Percentiles rank a stretch among this genome's conserved stretches.
phyloP scores from a whole-genome alignment of 2,888 invertebrate genomes.

The Calameuta idolon region DNA sequence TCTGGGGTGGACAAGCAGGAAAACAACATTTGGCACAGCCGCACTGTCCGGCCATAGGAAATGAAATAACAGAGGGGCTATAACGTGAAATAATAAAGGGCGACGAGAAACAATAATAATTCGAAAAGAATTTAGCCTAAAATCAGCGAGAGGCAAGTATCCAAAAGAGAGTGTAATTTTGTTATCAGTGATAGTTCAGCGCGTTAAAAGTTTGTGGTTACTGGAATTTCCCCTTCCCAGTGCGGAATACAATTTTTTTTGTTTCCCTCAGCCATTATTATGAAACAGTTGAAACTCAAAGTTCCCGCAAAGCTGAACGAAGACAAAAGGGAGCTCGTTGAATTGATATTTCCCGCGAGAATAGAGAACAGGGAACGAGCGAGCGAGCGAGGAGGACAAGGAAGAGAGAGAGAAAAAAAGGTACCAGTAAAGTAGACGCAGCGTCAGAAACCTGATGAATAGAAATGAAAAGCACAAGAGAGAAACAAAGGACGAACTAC shows the following conservation, averaged over 20 bases:
- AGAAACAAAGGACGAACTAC: background rate
- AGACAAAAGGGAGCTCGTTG: background rate
- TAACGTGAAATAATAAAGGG: background rate
- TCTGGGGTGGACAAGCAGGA: slow-evolving; percentile 14
- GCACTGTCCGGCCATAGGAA: background rate
- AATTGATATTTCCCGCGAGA: background rate
- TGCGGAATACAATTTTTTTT: background rate
- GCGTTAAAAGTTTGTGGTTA: background rate
- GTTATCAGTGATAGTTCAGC: background rate
- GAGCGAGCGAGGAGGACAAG: background rate
- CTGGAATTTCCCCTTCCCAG: background rate
- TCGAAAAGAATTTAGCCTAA: background rate
- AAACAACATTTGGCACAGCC: slow-evolving; percentile 13
- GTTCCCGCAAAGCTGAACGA: background rate
- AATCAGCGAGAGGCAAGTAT: background rate
- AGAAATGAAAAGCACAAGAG: background rate
- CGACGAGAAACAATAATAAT: background rate
- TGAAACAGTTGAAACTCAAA: background rate
- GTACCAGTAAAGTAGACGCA: background rate
- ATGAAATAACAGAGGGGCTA: background rate
- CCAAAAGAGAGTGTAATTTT: background rate
- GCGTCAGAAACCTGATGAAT: background rate
- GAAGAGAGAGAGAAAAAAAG: background rate
- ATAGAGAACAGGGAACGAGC: background rate
- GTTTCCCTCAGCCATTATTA: background rate